These are phyloP conservation scores for Alosa alosa DNA, from an alignment of 2,113 vertebrate genomes.

Conservation along the genomic window DNA sequence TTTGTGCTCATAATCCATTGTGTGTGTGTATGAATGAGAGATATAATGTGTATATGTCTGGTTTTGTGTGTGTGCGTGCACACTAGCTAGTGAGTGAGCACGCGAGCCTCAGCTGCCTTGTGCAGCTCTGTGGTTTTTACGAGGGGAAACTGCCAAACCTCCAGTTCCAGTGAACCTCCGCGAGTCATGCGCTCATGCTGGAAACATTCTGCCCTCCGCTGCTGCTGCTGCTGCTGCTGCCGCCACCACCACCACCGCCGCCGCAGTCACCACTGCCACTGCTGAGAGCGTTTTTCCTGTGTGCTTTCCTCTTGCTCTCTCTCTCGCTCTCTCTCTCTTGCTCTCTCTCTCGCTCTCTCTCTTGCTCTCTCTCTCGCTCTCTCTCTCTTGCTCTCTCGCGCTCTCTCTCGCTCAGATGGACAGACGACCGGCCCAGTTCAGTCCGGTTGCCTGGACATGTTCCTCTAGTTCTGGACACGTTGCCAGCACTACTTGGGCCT, in stretches of 20 bases:
- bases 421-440: too few relatives aligned
- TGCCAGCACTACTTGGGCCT: too few relatives aligned
- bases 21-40: neutral
- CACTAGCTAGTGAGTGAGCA: neutral
- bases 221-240: neutral
- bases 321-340: neutral
- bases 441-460: too few relatives aligned
- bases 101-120: neutral
- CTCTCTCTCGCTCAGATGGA: neutral
- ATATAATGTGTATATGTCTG: neutral
- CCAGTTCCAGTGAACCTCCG: constrained; percentile 6
- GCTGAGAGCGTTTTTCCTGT: constrained; percentile 15
- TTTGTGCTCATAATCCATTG: neutral
- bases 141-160: neutral
- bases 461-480: too few relatives aligned
- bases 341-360: neutral
- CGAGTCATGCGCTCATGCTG: constrained; percentile 48
- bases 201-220: constrained; percentile 41
- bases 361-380: neutral
- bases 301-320: neutral
- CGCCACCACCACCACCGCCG: too few relatives aligned
- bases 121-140: neutral
- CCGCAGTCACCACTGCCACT: neutral
- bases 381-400: neutral
- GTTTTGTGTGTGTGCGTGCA: neutral